Base-by-base conservation (phyloP, 2,888 invertebrate genomes). In the Machimus atricapillus region DNA sequence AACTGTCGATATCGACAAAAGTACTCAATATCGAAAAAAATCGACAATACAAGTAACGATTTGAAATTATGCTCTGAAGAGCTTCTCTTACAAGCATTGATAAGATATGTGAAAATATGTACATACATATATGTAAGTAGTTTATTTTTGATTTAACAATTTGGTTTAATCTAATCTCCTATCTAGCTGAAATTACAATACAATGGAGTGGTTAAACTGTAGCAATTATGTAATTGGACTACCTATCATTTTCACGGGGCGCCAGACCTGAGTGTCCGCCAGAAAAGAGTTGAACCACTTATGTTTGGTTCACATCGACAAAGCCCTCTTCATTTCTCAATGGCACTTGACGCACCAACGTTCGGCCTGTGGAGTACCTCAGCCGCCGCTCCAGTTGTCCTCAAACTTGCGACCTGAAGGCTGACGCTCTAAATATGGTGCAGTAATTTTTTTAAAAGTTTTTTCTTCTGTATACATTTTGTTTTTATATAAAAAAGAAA, bases 341-440 rank as follows among this genome's bases (percentile, higher is more conserved):
- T 58, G 82, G 82, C 82, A 82, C 82, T 82, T 82, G 82, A 82
- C 66, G 52, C 56, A 40, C 58, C 82, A 79, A 78, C n/a, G 23
- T 27, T 78, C 19, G 19, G 23, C 19, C 9, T 5, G 27, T 3
- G 9, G 31, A 52, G 31, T 27, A 81, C 58, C n/a, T 40, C 23
- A 37, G 19, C 8, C 66, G 19, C 8, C 66, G 23, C 2, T 66
- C 74, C 86, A 76, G 86, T 78, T 77, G 23, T 19, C 40, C 78
- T 78, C 86, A 77, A 77, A 77, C 77, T 73, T 27, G n/a, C 14
- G 14, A 82, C 14, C 82, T 52, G 56, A 34, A 66, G n/a, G 34
- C 16, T 16, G 34, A 37, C 23, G 1, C 37, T 6, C 40, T 76
- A 82, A 82, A 34, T 58, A 82, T 82, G 31, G 56, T 37, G 78